Conservation (phyloP, 2,113 vertebrate genomes). For the Sylvia atricapilla region DNA sequence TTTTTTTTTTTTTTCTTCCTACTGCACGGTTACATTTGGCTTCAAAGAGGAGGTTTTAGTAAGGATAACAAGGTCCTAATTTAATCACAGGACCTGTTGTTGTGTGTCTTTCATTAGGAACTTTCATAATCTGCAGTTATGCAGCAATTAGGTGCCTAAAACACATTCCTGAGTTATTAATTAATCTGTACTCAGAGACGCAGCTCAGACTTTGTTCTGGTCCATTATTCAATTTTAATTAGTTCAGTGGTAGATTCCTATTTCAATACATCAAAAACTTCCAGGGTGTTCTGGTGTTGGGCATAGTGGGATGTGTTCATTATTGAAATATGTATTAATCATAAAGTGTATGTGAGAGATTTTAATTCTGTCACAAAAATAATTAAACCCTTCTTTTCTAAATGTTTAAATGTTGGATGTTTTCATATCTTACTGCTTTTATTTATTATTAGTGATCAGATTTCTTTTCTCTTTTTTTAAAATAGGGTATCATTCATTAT, state of each 20-base stretch:
- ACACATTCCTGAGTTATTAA: neutral
- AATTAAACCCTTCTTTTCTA: neutral
- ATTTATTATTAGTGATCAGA: neutral
- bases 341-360: neutral
- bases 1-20: neutral
- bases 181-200: neutral
- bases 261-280: neutral
- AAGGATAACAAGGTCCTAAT: neutral
- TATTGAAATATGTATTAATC: neutral
- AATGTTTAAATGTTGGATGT: neutral
- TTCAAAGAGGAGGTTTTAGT: neutral
- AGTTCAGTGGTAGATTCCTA: neutral
- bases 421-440: neutral
- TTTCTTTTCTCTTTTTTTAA: neutral
- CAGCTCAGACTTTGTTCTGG: neutral
- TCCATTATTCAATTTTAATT: neutral
- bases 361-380: neutral
- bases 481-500: constrained; percentile 89
- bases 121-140: neutral
- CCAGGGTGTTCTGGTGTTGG: neutral
- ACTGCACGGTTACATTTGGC: neutral
- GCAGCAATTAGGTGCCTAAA: neutral
- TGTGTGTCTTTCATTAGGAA: neutral
- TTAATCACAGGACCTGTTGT: neutral
- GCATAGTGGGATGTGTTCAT: neutral